Percentiles rank a stretch among this genome's conserved stretches.
Evolutionary conservation across 2,797 vertebrate species (phyloP).

Genomic region (Gastrophryne carolinensis): DNA sequence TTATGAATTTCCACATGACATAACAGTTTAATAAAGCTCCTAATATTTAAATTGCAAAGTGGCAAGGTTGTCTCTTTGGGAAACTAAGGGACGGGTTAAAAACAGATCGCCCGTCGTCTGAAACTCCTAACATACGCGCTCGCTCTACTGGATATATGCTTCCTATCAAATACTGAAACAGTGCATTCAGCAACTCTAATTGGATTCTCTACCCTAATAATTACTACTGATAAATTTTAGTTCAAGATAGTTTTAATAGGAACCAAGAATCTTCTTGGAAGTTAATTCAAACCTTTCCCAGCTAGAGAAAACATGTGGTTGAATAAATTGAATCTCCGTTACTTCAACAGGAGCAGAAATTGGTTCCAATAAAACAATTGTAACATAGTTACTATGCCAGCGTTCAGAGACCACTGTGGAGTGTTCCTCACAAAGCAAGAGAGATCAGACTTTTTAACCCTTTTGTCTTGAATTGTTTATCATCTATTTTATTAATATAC

Average conservation of each 20-base stretch:
- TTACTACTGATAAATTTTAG: constrained; percentile 40
- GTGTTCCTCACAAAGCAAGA: neutral
- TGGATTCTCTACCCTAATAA: constrained; percentile 38
- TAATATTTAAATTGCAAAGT: constrained; percentile 47
- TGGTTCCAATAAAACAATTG: constrained; percentile 27
- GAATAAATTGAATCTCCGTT: constrained; percentile 43
- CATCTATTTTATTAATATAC: no score
- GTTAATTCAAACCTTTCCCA: constrained; percentile 35
- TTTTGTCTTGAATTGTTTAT: no score
- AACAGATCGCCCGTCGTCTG: constrained; percentile 21
- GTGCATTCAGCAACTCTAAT: constrained; percentile 34
- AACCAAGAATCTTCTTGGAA: constrained; percentile 38
- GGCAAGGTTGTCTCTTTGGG: constrained; percentile 25
- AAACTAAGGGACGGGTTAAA: constrained; percentile 38
- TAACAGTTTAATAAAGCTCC: constrained; percentile 23
- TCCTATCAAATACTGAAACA: constrained; percentile 51
- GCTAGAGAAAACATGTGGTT: constrained; percentile 40
- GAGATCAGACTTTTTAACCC: neutral
- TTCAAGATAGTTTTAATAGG: constrained; percentile 49
- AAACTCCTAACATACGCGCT: constrained; percentile 24
- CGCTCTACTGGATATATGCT: constrained; percentile 43
- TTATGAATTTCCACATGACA: constrained; percentile 48
- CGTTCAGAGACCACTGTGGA: neutral
- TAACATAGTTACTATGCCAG: neutral
- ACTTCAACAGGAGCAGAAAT: constrained; percentile 37